These are phyloP conservation scores for Macrocentrus cingulum DNA, from an alignment of 1,140 invertebrate species.

Conservation along the genomic window DNA sequence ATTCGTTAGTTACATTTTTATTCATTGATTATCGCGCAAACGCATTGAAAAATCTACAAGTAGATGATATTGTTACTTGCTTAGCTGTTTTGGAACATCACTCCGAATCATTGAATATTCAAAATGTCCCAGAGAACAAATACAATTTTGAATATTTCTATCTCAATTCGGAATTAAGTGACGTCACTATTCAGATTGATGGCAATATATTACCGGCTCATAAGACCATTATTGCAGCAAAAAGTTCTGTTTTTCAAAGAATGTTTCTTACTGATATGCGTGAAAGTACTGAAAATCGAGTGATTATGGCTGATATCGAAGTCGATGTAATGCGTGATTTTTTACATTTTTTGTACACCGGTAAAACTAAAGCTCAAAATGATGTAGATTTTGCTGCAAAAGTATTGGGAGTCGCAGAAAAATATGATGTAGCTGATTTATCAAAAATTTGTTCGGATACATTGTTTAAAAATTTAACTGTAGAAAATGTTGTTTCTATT, in stretches of 20 bases:
- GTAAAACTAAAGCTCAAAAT: neutral
- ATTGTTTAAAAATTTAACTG: conserved; percentile 7
- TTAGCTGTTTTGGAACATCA: too few relatives aligned
- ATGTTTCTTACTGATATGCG: conserved; percentile 8
- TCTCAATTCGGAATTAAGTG: conserved; percentile 14
- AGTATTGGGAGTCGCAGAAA: conserved; percentile 1
- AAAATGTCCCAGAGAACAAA: too few relatives aligned
- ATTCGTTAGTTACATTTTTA: too few relatives aligned
- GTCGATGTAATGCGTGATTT: conserved; percentile 7
- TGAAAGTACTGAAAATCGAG: conserved; percentile 2
- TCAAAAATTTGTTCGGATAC: neutral
- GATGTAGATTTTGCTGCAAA: neutral
- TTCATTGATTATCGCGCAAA: too few relatives aligned
- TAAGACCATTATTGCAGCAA: conserved; percentile 1
- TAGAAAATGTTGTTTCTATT: conserved; percentile 7
- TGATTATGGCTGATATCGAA: conserved; percentile 7
- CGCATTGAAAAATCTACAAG: too few relatives aligned
- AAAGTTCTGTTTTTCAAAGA: conserved; percentile 1
- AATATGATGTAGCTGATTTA: neutral
- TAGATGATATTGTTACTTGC: too few relatives aligned
- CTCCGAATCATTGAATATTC: too few relatives aligned
- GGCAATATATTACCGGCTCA: neutral
- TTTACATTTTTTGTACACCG: conserved; percentile 1
- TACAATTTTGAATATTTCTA: too few relatives aligned
- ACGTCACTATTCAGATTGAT: conserved; percentile 1